Evolutionary conservation across 2,113 vertebrate genomes (phyloP), one percentile per base, ranked within the genome.

Genomic region (Rostratula benghalensis): DNA sequence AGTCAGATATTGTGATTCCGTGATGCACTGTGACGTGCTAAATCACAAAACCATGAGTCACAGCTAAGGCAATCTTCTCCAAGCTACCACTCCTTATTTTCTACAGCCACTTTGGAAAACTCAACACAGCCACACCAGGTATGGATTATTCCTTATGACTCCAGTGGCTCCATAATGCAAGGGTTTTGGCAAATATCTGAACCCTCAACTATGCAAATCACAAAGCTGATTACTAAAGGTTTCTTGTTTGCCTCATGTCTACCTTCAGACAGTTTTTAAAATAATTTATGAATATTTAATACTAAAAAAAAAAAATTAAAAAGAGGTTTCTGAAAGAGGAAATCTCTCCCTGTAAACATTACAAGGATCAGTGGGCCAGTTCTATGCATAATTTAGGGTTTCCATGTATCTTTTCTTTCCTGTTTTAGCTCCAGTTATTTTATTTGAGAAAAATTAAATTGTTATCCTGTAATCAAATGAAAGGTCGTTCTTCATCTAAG

Each of bases 1-100:
- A 73, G 39, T n/a, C 57, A 82, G 37, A 59, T 30, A 61, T 31
- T 39, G 18, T 37, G 74, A 20, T 9, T 83, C 54, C 4, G 1
- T 33, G 20, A 48, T 33, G 30, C 27, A 60, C 15, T 48, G 19
- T 24, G 54, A 53, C 0, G 0, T 61, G 5, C 33, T 63, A 71
- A 54, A 73, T 57, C 64, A 77, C 41, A 81, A 56, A 91, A 27
- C 8, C 41, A 7, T 31, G 28, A 21, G 20, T 41, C 37, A 80
- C 20, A 69, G 7, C 27, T 48, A 70, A 78, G 31, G 27, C 10
- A 78, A 70, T 39, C 25, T 77, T 81, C 53, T 93, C 21, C 59
- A 69, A 17, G 50, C 9, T 79, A 50, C 45, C 24, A 33, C 27
- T 84, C 41, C 27, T 35, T 69, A 1, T 45, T 70, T 87, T 80